Percentiles rank a stretch among this genome's conserved stretches.
Conservation (phyloP, 2,113 vertebrate genomes). For the Pluvialis apricaria region DNA sequence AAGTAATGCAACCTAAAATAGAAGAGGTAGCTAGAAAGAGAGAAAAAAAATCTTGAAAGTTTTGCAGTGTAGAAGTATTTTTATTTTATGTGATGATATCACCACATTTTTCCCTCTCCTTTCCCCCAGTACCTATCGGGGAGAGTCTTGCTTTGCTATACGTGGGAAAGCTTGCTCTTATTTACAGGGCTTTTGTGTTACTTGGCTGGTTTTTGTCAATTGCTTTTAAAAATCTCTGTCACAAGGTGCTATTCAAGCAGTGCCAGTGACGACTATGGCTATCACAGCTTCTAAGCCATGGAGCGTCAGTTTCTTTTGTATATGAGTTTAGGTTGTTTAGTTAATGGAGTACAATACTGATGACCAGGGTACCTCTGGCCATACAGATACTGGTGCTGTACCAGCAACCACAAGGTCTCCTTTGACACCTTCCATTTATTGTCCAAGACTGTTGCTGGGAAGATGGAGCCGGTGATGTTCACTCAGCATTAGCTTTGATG, state of each 20-base stretch:
- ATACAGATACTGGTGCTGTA: background rate
- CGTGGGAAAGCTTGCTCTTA: background rate
- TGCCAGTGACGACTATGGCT: background rate
- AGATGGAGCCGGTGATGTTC: background rate
- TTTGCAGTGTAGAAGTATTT: background rate
- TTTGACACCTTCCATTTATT: background rate
- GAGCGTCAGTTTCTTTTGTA: background rate
- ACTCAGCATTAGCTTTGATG: background rate
- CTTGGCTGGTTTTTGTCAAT: background rate
- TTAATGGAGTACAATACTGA: background rate
- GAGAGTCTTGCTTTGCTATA: background rate
- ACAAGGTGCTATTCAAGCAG: background rate
- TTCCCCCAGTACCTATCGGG: background rate
- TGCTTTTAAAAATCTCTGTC: slow-evolving; percentile 9
- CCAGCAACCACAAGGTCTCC: background rate
- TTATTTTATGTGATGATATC: slow-evolving; percentile 13
- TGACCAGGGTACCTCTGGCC: background rate
- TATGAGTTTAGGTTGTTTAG: background rate
- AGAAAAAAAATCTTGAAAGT: background rate
- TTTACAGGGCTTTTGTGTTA: background rate
- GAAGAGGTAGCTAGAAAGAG: background rate
- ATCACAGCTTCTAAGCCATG: background rate
- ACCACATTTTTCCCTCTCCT: background rate
- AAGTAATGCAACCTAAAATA: background rate
- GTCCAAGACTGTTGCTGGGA: background rate